Percentiles rank a stretch among this genome's conserved stretches.
These are phyloP conservation scores for Agelas oroides DNA, from an alignment of 37 sponge, comb jelly and placozoan genomes.

Conservation along the genomic window DNA sequence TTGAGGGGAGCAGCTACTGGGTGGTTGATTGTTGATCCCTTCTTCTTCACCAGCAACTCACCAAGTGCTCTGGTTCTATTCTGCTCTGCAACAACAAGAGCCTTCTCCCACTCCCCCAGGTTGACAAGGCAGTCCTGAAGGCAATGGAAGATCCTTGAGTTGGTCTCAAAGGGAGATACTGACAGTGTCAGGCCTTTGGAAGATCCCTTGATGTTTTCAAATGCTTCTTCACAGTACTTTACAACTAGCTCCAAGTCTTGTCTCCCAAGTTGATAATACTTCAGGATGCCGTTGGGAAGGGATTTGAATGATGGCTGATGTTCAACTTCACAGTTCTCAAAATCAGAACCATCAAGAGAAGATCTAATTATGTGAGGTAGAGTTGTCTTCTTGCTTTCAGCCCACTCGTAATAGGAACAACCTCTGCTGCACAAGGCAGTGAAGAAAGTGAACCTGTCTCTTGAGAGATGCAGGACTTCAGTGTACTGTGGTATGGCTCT, in stretches of 20 bases:
- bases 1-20: slow-evolving; percentile 38
- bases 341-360: slow-evolving; percentile 2
- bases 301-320: not conserved
- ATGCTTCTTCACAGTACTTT: slow-evolving; percentile 28
- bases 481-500: slow-evolving; percentile 63
- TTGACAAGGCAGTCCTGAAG: slow-evolving; percentile 61
- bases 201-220: slow-evolving; percentile 61
- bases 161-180: slow-evolving; percentile 70
- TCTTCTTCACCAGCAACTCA: slow-evolving; percentile 64
- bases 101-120: slow-evolving; percentile 34
- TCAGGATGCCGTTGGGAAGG: not conserved
- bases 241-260: slow-evolving; percentile 55
- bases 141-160: slow-evolving; percentile 62
- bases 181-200: slow-evolving; percentile 52
- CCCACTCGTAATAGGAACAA: slow-evolving; percentile 70
- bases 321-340: not conserved
- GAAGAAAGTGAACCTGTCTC: slow-evolving; percentile 36
- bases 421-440: slow-evolving; percentile 79
- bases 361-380: not conserved
- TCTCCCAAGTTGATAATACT: slow-evolving; percentile 33
- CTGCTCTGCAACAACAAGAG: slow-evolving; percentile 66
- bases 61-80: slow-evolving; percentile 74
- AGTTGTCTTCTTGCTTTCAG: slow-evolving; percentile 29
- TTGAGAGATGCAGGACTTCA: slow-evolving; percentile 63
- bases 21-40: not conserved